Evolutionary conservation across 2,113 vertebrate species (phyloP).

Genomic region (Serinus canaria): DNA sequence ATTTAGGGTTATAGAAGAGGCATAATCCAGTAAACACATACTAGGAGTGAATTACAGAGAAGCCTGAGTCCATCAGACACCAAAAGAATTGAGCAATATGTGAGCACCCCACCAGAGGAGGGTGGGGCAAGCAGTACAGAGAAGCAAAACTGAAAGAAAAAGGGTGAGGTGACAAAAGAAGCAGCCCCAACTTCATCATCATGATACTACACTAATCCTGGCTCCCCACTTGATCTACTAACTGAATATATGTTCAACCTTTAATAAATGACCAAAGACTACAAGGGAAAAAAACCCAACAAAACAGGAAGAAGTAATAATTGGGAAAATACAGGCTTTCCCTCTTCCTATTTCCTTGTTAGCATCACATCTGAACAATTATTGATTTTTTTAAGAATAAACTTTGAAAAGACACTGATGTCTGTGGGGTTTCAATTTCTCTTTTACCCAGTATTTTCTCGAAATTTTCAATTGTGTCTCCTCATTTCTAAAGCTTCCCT

Average conservation of each 20-base stretch:
- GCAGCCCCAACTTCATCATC: not conserved
- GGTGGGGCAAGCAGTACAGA: not conserved
- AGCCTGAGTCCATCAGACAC: not conserved
- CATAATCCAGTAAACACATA: not conserved
- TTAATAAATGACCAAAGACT: not conserved
- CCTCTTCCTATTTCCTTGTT: not conserved
- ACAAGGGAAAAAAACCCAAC: not conserved
- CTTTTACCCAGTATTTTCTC: not conserved
- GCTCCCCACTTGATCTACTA: not conserved
- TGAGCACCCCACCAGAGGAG: not conserved
- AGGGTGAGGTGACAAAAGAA: not conserved
- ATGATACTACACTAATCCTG: not conserved
- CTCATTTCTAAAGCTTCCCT: not conserved
- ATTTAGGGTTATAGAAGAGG: not conserved
- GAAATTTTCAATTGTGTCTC: not conserved
- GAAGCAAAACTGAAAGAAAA: slow-evolving; percentile 39
- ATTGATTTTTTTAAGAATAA: not conserved
- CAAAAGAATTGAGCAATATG: not conserved
- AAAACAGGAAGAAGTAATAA: not conserved
- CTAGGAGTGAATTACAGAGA: not conserved
- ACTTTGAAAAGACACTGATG: not conserved
- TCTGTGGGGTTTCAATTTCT: not conserved
- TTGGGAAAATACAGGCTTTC: not conserved
- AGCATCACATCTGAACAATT: not conserved
- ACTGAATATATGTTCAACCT: not conserved